Evolutionary conservation across 2,113 vertebrate genomes (phyloP).

Genomic region (Martes martes): DNA sequence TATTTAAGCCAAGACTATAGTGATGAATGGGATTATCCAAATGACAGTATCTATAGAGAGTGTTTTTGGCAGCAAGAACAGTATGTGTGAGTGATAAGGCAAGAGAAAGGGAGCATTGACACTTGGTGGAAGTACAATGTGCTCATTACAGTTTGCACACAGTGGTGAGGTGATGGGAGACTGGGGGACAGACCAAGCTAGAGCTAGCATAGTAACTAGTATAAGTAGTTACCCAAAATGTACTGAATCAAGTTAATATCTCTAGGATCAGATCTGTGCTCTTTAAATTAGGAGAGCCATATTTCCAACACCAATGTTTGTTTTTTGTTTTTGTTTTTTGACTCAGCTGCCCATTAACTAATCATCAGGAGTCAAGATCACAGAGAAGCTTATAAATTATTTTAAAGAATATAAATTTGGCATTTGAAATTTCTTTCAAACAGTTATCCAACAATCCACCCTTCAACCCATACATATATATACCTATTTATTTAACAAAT

Average conservation of each 20-base stretch:
- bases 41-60: background rate
- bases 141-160: background rate
- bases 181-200: background rate
- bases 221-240: background rate
- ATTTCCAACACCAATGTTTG: background rate
- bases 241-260: background rate
- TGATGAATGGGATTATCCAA: background rate
- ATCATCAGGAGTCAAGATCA: background rate
- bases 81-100: background rate
- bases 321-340: background rate
- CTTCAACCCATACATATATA: background rate
- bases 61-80: background rate
- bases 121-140: background rate
- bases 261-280: background rate
- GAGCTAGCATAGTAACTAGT: too few relatives aligned
- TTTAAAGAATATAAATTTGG: background rate
- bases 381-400: background rate
- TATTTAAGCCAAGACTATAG: background rate
- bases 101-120: background rate
- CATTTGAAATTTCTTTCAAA: background rate
- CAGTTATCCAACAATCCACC: background rate
- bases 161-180: background rate
- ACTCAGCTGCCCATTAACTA: background rate
- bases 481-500: background rate
- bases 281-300: background rate